These are phyloP conservation scores for Drosophila rubida DNA, from an alignment of 2,888 invertebrate species.

Conservation along the genomic window DNA sequence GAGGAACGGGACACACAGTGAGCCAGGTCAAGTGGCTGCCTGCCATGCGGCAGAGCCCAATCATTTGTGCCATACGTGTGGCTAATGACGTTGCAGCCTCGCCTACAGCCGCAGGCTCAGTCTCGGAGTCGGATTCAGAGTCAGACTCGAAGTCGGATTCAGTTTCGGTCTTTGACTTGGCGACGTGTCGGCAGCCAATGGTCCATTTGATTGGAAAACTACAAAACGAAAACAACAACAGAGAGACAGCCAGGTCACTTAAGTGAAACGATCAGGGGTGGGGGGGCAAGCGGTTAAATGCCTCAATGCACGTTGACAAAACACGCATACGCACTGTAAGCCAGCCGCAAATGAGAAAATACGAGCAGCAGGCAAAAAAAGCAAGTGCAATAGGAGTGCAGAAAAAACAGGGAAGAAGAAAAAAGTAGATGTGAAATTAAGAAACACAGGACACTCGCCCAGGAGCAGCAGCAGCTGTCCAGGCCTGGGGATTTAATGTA, in stretches of 20 bases:
- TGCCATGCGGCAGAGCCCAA: conserved; percentile 47
- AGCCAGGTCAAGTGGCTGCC: conserved; percentile 30
- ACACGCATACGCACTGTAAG: conserved; percentile 54
- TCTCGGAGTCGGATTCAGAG: background rate
- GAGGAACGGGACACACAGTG: too few relatives aligned
- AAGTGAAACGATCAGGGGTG: conserved; percentile 36
- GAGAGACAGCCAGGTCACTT: conserved; percentile 29
- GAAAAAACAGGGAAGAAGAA: conserved; percentile 10
- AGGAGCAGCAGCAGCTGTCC: conserved; percentile 25
- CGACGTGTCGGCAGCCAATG: conserved; percentile 36
- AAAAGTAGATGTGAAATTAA: conserved; percentile 54
- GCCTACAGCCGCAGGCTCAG: conserved; percentile 2
- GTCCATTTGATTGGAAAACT: conserved; percentile 59
- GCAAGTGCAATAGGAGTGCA: conserved; percentile 1
- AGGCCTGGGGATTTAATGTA: conserved; percentile 34
- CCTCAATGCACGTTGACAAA: conserved; percentile 52
- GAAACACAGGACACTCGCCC: conserved; percentile 27
- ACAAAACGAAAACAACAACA: background rate
- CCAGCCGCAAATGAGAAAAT: conserved; percentile 40
- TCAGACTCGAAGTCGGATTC: background rate
- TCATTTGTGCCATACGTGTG: conserved; percentile 54
- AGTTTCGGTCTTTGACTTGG: conserved; percentile 28
- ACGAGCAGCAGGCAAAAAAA: conserved; percentile 4
- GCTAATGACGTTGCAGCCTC: conserved; percentile 60
- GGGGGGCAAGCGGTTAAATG: conserved; percentile 44